These are phyloP conservation scores for Nymphalis urticae DNA, from an alignment of 2,888 invertebrate genomes.

Conservation along the genomic window DNA sequence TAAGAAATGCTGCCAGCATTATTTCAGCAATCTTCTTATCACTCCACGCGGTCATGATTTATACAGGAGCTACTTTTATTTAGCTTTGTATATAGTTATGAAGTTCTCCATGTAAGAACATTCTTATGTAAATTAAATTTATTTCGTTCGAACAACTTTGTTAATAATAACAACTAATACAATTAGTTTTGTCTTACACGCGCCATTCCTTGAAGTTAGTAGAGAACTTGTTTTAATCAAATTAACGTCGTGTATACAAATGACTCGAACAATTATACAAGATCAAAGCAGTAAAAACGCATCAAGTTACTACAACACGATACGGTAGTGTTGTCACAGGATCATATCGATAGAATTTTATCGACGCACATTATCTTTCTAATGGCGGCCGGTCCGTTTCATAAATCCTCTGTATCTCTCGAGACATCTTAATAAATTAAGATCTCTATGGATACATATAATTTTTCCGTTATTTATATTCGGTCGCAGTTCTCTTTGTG, in stretches of 20 bases:
- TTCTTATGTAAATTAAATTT: too few relatives aligned
- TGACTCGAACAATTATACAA: constrained; percentile 36
- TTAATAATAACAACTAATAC: too few relatives aligned
- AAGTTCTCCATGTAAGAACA: too few relatives aligned
- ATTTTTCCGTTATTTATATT: constrained; percentile 71
- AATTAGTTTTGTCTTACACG: too few relatives aligned
- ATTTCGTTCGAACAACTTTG: too few relatives aligned
- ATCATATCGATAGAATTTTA: constrained; percentile 46
- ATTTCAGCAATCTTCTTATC: too few relatives aligned
- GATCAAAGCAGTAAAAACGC: constrained; percentile 4
- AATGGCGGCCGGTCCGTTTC: constrained; percentile 58
- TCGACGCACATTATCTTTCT: constrained; percentile 62
- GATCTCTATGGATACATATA: constrained; percentile 61
- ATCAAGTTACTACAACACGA: constrained; percentile 9
- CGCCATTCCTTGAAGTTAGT: background rate
- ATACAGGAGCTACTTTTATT: too few relatives aligned
- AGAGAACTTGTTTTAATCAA: constrained; percentile 28
- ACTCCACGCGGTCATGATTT: too few relatives aligned
- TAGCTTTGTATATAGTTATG: too few relatives aligned
- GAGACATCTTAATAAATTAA: constrained; percentile 74
- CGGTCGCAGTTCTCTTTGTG: constrained; percentile 55
- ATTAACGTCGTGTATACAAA: background rate
- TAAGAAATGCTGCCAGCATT: too few relatives aligned
- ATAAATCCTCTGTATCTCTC: constrained; percentile 59
- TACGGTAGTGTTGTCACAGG: constrained; percentile 21